Evolutionary conservation across 1,140 invertebrate genomes (phyloP), one percentile per base, ranked within the genome.

Genomic region (Lutraria rhynchaena): DNA sequence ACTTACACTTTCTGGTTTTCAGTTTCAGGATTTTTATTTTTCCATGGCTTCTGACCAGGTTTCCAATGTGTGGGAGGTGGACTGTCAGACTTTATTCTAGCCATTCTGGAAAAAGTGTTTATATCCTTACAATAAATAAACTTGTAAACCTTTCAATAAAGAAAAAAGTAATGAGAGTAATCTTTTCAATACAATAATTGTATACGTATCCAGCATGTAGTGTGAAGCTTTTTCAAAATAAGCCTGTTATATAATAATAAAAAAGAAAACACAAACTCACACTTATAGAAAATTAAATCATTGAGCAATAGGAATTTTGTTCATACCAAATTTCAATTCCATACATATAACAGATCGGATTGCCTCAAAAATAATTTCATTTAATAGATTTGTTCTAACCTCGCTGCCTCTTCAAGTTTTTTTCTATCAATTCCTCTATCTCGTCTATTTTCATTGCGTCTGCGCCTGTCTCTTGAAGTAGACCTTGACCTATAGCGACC

Each of bases 51-150:
- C 67, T 87, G 86, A 7, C 88, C 88, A 33, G 87, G 87, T 74
- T 87, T 90, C 88, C 89, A 89, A 71, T 90, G 89, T 22, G 89
- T 89, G 22, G 89, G 89, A 4, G 89, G 89, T 13, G 89, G 89
- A 76, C 89, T 90, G 27, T 89, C 89, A 17, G 89, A 90, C 61
- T 87, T 87, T 17, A 82, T 67, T 27, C 75, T 70, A 17, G 85
- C 73, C 53, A 82, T 71, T 67, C 87, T 87, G 70, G 44, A 63
- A 24, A 58, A 58, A 78, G 33, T 35, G 3, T 35, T 35, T 15
- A 65, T 1, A 41, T 29, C 51, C 27, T 55, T 19, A 55, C 29
- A 67, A 57, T 55, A 55, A 37, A 24, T 37, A 19, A 35, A n/a
- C 0, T 22, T 29, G 27, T 37, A 41, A 24, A 13, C n/a, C n/a